Evolutionary conservation across 2,888 invertebrate genomes (phyloP).

Genomic region (Cosmia trapezina): DNA sequence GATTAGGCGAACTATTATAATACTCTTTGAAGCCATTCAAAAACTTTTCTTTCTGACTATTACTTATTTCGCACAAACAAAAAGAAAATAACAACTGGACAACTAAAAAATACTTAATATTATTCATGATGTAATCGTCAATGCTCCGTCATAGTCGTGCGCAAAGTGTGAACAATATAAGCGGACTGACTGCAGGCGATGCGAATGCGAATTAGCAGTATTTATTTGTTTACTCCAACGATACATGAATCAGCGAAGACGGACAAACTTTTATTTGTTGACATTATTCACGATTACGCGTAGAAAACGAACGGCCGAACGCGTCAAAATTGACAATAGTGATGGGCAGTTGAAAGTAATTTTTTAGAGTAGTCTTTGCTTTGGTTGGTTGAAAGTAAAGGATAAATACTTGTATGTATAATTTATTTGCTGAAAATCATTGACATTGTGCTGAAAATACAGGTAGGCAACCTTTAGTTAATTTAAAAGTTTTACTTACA

Average conservation of each 20-base stretch:
- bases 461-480: too few species aligned
- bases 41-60: constrained; percentile 74
- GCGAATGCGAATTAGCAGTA: constrained; percentile 33
- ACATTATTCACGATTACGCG: constrained; percentile 38
- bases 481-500: too few species aligned
- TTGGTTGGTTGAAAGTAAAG: too few species aligned
- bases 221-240: constrained; percentile 65
- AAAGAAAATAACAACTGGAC: constrained; percentile 67
- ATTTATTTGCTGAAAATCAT: too few species aligned
- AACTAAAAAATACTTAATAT: constrained; percentile 66
- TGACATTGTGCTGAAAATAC: too few species aligned
- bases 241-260: constrained; percentile 53
- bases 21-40: constrained; percentile 83
- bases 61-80: constrained; percentile 76
- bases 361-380: too few species aligned
- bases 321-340: constrained; percentile 40
- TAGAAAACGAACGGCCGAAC: not conserved
- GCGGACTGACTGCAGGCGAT: constrained; percentile 52
- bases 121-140: constrained; percentile 75
- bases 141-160: constrained; percentile 73
- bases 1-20: constrained; percentile 86
- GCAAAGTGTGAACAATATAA: constrained; percentile 49
- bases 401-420: too few species aligned
- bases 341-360: constrained; percentile 20
- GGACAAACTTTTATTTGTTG: constrained; percentile 53